phyloP scores from a whole-genome alignment of 2,797 vertebrate species.

The Alauda arvensis region DNA sequence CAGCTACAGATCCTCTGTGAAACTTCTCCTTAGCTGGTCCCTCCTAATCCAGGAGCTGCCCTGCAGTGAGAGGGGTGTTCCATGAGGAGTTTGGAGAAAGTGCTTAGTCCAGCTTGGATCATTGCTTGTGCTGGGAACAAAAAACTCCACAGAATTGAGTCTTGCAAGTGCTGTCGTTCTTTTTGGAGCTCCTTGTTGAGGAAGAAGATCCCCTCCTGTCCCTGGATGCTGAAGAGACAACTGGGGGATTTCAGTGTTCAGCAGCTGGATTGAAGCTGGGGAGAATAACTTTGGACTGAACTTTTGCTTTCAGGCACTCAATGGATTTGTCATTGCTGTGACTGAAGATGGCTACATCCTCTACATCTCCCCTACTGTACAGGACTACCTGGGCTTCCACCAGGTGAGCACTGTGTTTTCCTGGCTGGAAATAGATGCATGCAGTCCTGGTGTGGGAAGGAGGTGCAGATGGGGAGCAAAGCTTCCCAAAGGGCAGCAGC shows the following conservation, averaged over 20 bases:
- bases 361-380: constrained; percentile 82
- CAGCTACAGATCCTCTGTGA: neutral
- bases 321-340: constrained; percentile 80
- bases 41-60: neutral
- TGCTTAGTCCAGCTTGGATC: neutral
- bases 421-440: neutral
- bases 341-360: constrained; percentile 79
- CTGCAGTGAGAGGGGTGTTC: neutral
- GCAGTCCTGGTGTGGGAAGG: neutral
- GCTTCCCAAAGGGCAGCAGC: neutral
- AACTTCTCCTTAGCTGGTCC: neutral
- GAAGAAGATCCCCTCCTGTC: neutral
- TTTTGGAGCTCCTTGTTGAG: neutral
- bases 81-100: neutral
- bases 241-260: neutral
- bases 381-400: constrained; percentile 86
- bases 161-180: neutral
- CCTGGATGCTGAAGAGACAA: neutral
- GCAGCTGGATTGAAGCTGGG: neutral
- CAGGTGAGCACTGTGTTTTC: constrained; percentile 66
- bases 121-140: neutral
- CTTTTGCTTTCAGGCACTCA: constrained; percentile 65
- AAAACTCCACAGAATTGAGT: neutral
- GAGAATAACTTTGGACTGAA: neutral
- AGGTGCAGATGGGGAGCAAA: neutral